Base-by-base conservation (phyloP, 2,888 invertebrate species). In the Steinernema carpocapsae region DNA sequence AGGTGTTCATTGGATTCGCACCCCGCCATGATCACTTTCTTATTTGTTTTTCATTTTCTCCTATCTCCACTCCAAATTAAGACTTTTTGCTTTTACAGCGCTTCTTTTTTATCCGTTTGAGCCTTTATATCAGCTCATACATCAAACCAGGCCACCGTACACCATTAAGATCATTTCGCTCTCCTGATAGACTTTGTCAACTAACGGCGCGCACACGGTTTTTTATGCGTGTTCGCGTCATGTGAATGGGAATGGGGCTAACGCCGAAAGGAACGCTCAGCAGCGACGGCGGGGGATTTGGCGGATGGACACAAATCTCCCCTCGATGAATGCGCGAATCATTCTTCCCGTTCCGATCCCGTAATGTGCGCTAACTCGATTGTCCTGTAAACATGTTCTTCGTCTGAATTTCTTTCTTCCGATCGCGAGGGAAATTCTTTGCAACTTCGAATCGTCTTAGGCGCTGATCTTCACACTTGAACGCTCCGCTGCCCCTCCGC, bases 401-500 rank as follows among this genome's bases (percentile, higher is more conserved):
- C 37, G 3, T 37, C 37, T 37, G 37, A 37, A 37, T 37, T 37
- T 37, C 10, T 10, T 37, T 56, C n/a, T 26, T 26, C 6, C 22
- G 56, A 56, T 56, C 17, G 26, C 1, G 26, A 26, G 4, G n/a
- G 32, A n/a, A 64, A 19, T 14, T 29, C 64, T 64, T 64, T 64
- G 64, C 64, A 64, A 64, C 64, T 64, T 64, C 32, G 26, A 14
- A 22, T 22, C 19, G 3, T 19, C 26, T 19, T 56, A 19, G 19
- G 22, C 22, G 12, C 37, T 29, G 26, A 10, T 12, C 17, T 29
- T 64, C 32, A 32, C 32, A 32, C 26, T 32, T 64, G 64, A 29
- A 64, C 64, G 64, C 64, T 64, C 32, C 64, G 64, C 32, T 64
- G 64, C 17, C 17, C 48, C 2, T 48, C 29, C 64, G 32, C 64